Evolutionary conservation across 2,113 vertebrate genomes (phyloP).

Genomic region (Leptosomus discolor): DNA sequence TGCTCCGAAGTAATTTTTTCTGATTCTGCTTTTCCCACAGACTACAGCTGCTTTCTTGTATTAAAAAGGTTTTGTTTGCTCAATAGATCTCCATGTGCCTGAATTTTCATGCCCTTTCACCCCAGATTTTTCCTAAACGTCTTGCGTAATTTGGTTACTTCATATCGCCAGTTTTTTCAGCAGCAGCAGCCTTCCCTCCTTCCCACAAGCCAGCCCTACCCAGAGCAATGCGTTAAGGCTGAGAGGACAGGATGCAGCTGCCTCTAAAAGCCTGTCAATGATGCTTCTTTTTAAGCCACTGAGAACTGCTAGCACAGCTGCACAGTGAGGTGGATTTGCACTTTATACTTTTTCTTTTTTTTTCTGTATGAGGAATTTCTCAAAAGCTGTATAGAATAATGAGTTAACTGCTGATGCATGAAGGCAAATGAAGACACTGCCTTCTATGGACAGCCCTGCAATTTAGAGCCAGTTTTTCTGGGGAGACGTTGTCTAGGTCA

Average conservation of each 20-base stretch:
- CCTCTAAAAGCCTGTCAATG: constrained; percentile 42
- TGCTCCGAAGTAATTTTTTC: neutral
- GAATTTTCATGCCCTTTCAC: neutral
- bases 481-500: neutral
- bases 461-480: neutral
- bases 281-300: constrained; percentile 47
- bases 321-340: constrained; percentile 30
- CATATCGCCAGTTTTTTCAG: neutral
- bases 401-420: constrained; percentile 26
- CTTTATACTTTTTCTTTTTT: neutral
- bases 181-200: neutral
- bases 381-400: constrained; percentile 25
- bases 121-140: neutral
- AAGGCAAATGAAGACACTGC: neutral
- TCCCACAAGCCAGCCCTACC: neutral
- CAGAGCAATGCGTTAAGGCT: neutral
- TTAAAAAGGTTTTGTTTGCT: neutral
- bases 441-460: neutral
- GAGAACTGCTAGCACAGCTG: constrained; percentile 46
- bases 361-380: neutral
- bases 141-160: neutral
- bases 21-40: neutral
- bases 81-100: neutral
- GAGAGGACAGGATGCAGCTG: constrained; percentile 57
- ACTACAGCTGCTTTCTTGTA: neutral